Percentiles rank a stretch among this genome's conserved stretches.
These are phyloP conservation scores for Trachemys scripta DNA, from an alignment of 2,113 vertebrate species.

Conservation along the genomic window DNA sequence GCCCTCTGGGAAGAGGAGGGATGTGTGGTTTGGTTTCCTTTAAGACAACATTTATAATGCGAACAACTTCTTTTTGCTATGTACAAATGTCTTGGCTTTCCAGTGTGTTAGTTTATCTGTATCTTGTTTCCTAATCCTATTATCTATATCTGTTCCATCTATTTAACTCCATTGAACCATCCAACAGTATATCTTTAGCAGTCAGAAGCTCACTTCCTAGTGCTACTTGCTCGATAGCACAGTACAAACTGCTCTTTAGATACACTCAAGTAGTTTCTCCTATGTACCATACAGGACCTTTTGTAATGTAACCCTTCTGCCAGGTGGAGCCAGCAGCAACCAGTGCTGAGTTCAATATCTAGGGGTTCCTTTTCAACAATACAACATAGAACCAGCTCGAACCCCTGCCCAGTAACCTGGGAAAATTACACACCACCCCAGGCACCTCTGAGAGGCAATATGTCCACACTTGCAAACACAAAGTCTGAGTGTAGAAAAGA, in stretches of 20 bases:
- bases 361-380: too few relatives aligned
- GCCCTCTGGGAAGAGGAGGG: background rate
- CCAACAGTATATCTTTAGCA: slow-evolving; percentile 3
- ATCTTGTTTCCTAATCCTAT: slow-evolving; percentile 58
- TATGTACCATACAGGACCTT: slow-evolving; percentile 12
- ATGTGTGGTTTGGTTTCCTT: background rate
- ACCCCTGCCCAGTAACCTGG: too few relatives aligned
- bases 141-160: slow-evolving; percentile 50
- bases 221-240: background rate
- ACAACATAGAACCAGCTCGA: too few relatives aligned
- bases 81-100: slow-evolving; percentile 47
- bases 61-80: slow-evolving; percentile 18
- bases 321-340: too few relatives aligned
- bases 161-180: slow-evolving; percentile 35
- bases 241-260: slow-evolving; percentile 24
- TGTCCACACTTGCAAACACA: too few relatives aligned
- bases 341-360: too few relatives aligned
- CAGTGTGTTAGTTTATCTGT: background rate
- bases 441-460: too few relatives aligned
- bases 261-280: slow-evolving; percentile 13
- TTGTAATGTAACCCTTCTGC: background rate
- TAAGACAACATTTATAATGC: slow-evolving; percentile 26
- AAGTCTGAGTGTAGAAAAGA: too few relatives aligned
- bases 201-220: slow-evolving; percentile 24
- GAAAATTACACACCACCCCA: too few relatives aligned